A percentile compares a stretch with the other conserved stretches of the same genome.
phyloP scores from a whole-genome alignment of 2,797 vertebrate species.

The Microchirus variegatus region DNA sequence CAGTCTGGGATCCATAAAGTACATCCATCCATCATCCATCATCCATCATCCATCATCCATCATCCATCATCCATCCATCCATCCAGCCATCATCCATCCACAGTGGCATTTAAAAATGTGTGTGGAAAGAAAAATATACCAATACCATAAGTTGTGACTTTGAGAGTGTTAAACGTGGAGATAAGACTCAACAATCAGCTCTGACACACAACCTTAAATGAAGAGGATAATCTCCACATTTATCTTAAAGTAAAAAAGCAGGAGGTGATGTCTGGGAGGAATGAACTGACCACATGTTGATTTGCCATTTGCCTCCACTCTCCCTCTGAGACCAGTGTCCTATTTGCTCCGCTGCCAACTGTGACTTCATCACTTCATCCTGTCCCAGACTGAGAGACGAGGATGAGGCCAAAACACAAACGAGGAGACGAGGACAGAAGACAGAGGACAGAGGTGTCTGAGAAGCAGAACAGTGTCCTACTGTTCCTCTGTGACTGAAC shows the following conservation, averaged over 20 bases:
- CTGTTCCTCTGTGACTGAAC: too few relatives aligned
- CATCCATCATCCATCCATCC: too few relatives aligned
- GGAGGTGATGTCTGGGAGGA: conserved; percentile 1
- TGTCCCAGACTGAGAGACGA: conserved; percentile 23
- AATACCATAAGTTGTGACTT: too few relatives aligned
- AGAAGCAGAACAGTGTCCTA: neutral
- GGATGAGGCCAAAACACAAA: conserved; percentile 2
- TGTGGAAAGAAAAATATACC: too few relatives aligned
- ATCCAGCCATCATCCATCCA: too few relatives aligned
- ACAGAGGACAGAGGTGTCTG: neutral
- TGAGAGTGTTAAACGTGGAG: too few relatives aligned
- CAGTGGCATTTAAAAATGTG: too few relatives aligned
- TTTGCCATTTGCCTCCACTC: neutral
- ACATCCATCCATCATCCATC: too few relatives aligned
- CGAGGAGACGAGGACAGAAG: neutral
- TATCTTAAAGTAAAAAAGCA: neutral
- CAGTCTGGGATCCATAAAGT: too few relatives aligned
- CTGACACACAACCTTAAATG: too few relatives aligned
- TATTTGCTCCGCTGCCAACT: conserved; percentile 33
- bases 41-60: too few relatives aligned
- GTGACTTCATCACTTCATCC: conserved; percentile 44
- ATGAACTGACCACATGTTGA: neutral
- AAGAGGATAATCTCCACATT: neutral
- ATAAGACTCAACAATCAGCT: too few relatives aligned
- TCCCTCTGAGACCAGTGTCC: conserved; percentile 3